Evolutionary conservation across 2,888 invertebrate species (phyloP).

Genomic region (Ormyrus labotus): DNA sequence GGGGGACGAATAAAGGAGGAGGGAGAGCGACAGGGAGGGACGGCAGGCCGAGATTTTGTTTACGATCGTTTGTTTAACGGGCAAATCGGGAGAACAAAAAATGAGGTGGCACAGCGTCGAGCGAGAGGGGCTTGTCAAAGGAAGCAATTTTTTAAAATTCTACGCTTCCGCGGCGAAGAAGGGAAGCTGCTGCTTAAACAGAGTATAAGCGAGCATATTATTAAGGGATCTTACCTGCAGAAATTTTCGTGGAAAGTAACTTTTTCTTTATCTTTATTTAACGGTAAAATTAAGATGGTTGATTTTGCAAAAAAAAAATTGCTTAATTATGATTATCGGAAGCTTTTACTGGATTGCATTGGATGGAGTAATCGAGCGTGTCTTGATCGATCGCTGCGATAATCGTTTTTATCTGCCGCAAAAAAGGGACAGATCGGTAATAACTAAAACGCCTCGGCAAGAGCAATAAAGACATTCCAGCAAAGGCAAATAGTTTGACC

Average conservation of each 20-base stretch:
- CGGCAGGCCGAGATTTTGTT: conserved; percentile 45
- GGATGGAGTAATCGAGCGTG: neutral
- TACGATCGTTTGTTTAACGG: conserved; percentile 51
- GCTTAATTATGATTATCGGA: too few relatives aligned
- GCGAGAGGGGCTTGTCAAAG: conserved; percentile 31
- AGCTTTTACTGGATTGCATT: conserved; percentile 1
- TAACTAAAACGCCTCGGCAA: neutral
- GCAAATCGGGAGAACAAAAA: conserved; percentile 47
- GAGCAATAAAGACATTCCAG: neutral
- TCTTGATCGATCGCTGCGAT: conserved; percentile 29
- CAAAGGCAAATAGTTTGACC: conserved; percentile 29
- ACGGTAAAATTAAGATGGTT: too few relatives aligned
- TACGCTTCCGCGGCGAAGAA: conserved; percentile 5
- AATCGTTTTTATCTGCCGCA: conserved; percentile 17
- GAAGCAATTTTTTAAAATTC: conserved; percentile 55
- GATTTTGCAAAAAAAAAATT: too few relatives aligned
- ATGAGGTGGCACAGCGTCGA: neutral
- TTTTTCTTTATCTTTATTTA: too few relatives aligned
- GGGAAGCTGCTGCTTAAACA: conserved; percentile 18
- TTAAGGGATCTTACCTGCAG: conserved; percentile 13
- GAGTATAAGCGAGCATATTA: conserved; percentile 36
- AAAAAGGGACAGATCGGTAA: conserved; percentile 15
- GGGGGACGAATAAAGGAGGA: neutral
- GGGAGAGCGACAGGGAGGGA: neutral
- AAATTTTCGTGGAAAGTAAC: too few relatives aligned